Percentiles rank a stretch among this genome's conserved stretches.
Conservation (phyloP, 2,797 vertebrate genomes). For the Sebastes cheni region DNA sequence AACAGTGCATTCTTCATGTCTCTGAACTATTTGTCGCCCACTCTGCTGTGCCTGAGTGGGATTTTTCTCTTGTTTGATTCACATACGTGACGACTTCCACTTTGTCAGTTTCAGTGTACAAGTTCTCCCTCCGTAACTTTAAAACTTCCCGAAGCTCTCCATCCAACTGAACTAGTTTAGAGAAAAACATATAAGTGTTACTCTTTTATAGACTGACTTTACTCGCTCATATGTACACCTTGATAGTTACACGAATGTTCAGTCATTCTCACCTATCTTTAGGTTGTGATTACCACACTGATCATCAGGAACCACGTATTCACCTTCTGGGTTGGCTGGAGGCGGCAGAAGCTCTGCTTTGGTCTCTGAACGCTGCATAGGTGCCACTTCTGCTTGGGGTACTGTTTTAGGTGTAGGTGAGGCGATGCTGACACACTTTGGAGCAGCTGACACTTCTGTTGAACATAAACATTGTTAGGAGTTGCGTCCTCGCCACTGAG, state of each 20-base stretch:
- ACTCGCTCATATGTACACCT: too few relatives aligned
- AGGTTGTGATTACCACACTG: accelerated
- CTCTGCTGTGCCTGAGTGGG: background rate
- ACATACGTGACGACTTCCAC: background rate
- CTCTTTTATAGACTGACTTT: background rate
- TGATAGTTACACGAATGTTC: background rate
- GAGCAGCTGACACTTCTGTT: slow-evolving; percentile 38
- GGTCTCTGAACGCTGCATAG: slow-evolving; percentile 19
- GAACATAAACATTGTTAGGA: background rate
- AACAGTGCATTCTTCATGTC: background rate
- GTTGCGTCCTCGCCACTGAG: too few relatives aligned
- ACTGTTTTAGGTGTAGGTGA: background rate
- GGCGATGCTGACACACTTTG: background rate
- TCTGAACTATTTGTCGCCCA: background rate
- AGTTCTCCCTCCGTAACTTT: background rate
- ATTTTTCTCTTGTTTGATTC: background rate
- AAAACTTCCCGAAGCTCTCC: slow-evolving; percentile 27
- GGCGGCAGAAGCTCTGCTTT: background rate
- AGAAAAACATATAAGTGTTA: slow-evolving; percentile 8
- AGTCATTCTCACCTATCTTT: slow-evolving; percentile 13
- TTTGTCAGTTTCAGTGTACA: accelerated
- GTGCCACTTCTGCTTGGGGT: slow-evolving; percentile 54
- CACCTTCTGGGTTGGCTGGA: background rate
- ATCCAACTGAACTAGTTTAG: background rate
- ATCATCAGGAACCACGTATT: slow-evolving; percentile 54